These are phyloP conservation scores for Sus cebifrons DNA, from an alignment of 2,797 vertebrate genomes.

Conservation along the genomic window DNA sequence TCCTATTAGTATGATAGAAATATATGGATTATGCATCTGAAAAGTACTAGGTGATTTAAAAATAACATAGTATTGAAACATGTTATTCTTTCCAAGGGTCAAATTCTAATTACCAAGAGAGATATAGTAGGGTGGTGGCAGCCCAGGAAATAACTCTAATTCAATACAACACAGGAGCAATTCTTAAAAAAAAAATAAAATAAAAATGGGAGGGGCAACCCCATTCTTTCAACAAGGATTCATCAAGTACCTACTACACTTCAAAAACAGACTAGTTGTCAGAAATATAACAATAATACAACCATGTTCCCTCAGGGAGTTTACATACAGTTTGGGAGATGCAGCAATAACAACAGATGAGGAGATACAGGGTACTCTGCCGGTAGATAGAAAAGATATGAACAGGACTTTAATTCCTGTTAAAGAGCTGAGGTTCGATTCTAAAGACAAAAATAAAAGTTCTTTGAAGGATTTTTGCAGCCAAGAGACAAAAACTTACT, in stretches of 20 bases:
- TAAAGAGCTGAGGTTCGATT: constrained; percentile 34
- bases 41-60: constrained; percentile 16
- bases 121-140: neutral
- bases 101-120: neutral
- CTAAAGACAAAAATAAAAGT: neutral
- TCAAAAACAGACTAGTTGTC: neutral
- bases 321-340: neutral
- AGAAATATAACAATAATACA: neutral
- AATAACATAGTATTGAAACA: neutral
- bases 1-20: neutral
- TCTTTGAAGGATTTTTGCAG: constrained; percentile 8
- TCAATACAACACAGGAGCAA: neutral
- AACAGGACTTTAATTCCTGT: constrained; percentile 9
- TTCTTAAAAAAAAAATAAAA: neutral
- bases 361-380: neutral
- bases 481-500: neutral
- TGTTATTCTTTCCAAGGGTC: neutral
- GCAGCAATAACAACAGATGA: neutral
- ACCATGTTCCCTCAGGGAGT: neutral
- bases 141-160: neutral
- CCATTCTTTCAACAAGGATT: neutral
- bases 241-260: neutral
- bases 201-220: neutral
- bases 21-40: neutral
- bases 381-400: neutral